Base-by-base conservation (phyloP, 2,888 invertebrate species). In the Omphaloscelis lunosa region DNA sequence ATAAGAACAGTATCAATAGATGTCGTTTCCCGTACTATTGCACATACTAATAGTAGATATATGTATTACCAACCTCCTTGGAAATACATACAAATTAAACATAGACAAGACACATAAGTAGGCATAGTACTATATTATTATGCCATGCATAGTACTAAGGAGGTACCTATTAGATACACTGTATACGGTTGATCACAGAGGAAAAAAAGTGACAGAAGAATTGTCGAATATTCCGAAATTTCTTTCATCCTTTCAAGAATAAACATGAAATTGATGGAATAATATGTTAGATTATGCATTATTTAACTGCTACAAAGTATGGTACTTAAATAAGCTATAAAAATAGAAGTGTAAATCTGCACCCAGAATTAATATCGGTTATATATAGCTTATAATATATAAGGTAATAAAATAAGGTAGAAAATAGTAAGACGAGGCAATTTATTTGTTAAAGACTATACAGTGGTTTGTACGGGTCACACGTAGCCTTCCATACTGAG, bases 1-100 rank as follows among this genome's bases (percentile, higher is more conserved):
- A 78, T 84, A 85, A 72, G 45, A 59, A 51, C 80, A 71, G 20
- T 79, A 72, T 69, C 75, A 75, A 84, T 84, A 68, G 74, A 70
- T 68, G 59, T 77, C 77, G 53, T 66, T 71, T 78, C 69, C 72
- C 62, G 77, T 69, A 77, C 69, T 77, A 66, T 48, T 70, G 76
- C 79, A 82, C 74, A 77, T 62, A 84, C 61, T 77, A 83, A 83
- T 72, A 75, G 70, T 72, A 84, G 77, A 76, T 75, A 78, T 80
- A 76, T 75, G 77, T 80, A 77, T 75, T 56, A 61, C 72, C 72
- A 51, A 79, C 86, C 83, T 86, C 63, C 51, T 82, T 86, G 51
- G 4, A 68, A 63, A 68, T 75, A 67, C 23, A 74, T 71, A 39
- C 59, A 80, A 80, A 66, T 66, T 58, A 71, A 73, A 53, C 70